Conservation (phyloP, 2,113 vertebrate species). For the Tetraodon nigroviridis region DNA sequence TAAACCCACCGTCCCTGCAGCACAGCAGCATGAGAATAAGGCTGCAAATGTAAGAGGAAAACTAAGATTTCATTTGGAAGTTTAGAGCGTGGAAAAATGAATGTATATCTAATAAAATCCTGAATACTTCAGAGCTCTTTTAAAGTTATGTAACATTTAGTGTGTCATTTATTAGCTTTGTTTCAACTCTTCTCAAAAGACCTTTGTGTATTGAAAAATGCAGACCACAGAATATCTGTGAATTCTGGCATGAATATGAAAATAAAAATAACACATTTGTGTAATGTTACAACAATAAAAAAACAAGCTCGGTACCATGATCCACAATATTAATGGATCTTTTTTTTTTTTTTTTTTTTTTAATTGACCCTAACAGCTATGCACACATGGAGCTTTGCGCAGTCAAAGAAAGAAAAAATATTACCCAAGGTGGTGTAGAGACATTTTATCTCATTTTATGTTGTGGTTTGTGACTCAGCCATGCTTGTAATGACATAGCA, state of each 20-base stretch:
- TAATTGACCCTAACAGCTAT: not conserved
- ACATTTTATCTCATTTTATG: constrained; percentile 1
- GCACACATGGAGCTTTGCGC: not conserved
- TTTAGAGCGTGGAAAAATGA: not conserved
- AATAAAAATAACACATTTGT: not conserved
- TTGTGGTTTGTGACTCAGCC: not conserved
- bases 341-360: not conserved
- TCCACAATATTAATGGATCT: too few relatives aligned
- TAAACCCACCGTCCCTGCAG: constrained; percentile 61
- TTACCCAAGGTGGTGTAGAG: not conserved
- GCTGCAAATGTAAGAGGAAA: constrained; percentile 5
- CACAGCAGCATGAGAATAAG: constrained; percentile 30
- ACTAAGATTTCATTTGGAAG: not conserved
- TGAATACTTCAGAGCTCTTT: not conserved
- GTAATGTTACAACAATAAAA: not conserved
- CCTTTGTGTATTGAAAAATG: too few relatives aligned
- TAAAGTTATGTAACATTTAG: too few relatives aligned
- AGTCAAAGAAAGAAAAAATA: constrained; percentile 6
- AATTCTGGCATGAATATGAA: not conserved
- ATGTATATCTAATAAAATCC: not conserved
- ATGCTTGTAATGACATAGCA: not conserved
- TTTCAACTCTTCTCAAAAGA: too few relatives aligned
- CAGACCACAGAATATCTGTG: too few relatives aligned
- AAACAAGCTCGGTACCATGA: not conserved
- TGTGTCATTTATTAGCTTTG: too few relatives aligned